Evolutionary conservation across 2,888 invertebrate genomes (phyloP).

Genomic region (Plebejus melissa): DNA sequence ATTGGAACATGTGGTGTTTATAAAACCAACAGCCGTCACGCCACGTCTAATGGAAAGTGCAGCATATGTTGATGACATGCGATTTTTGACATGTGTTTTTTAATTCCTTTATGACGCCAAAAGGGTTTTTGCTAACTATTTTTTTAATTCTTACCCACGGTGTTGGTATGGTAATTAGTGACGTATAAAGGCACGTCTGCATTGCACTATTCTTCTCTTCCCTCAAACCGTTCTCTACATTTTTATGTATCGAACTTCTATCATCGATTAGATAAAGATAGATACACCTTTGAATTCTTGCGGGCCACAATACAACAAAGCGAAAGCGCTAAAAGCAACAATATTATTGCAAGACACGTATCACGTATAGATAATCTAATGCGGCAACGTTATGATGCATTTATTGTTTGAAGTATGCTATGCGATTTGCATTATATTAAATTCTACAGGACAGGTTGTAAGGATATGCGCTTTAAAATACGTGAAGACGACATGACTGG

Average conservation of each 20-base stretch:
- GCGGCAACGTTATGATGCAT: slow-evolving; percentile 68
- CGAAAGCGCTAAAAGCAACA: slow-evolving; percentile 47
- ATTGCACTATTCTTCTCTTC: not conserved
- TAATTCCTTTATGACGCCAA: slow-evolving; percentile 43
- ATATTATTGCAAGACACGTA: slow-evolving; percentile 75
- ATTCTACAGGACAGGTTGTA: slow-evolving; percentile 7
- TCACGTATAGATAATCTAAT: slow-evolving; percentile 69
- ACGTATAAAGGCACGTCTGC: not conserved
- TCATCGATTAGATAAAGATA: not conserved
- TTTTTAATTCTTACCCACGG: slow-evolving; percentile 34
- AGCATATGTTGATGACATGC: slow-evolving; percentile 37
- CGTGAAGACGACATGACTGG: not conserved
- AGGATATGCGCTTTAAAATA: slow-evolving; percentile 10
- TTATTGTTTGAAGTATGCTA: slow-evolving; percentile 60
- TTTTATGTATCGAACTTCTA: not conserved
- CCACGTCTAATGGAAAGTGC: slow-evolving; percentile 33
- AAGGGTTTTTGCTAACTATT: slow-evolving; percentile 46
- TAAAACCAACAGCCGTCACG: slow-evolving; percentile 41
- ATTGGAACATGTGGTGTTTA: slow-evolving; percentile 44
- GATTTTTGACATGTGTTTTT: slow-evolving; percentile 22
- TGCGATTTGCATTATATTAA: slow-evolving; percentile 32
- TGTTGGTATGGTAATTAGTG: not conserved
- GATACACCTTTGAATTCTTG: not conserved
- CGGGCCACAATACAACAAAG: slow-evolving; percentile 35
- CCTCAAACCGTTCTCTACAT: not conserved